A percentile compares a stretch with the other conserved stretches of the same genome.
phyloP scores from a whole-genome alignment of 2,797 vertebrate species.

The Chloroceryle inda region DNA sequence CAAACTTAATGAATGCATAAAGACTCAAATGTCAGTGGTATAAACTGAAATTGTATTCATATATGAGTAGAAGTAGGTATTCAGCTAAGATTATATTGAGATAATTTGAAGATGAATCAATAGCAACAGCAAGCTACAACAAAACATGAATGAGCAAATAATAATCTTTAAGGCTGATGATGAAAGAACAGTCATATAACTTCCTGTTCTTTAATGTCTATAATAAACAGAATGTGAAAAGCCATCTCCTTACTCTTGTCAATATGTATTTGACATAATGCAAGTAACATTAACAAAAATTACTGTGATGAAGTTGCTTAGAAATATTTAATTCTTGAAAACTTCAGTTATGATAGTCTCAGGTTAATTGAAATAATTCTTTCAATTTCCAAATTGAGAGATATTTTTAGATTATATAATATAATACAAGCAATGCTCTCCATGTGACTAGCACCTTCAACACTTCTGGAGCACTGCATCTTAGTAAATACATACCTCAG shows the following conservation, averaged over 20 bases:
- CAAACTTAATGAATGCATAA: conserved; percentile 62
- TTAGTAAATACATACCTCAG: neutral
- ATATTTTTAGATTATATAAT: neutral
- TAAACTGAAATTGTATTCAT: conserved; percentile 69
- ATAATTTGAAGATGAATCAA: conserved; percentile 11
- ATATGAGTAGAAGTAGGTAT: conserved; percentile 14
- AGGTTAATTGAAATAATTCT: neutral
- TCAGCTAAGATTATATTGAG: conserved; percentile 33
- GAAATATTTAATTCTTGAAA: neutral
- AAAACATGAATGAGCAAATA: neutral
- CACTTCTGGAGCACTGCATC: neutral
- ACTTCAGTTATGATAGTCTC: neutral
- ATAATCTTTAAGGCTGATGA: neutral
- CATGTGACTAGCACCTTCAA: neutral
- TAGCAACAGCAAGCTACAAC: neutral
- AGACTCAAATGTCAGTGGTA: conserved; percentile 64
- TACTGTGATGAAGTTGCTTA: neutral
- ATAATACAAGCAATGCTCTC: neutral
- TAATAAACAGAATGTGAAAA: neutral
- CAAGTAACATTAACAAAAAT: neutral
- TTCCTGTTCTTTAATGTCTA: neutral
- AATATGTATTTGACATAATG: neutral
- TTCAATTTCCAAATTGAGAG: neutral
- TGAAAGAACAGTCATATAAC: neutral
- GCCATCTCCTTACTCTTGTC: neutral